Evolutionary conservation across 2,888 invertebrate genomes (phyloP), one percentile per base, ranked within the genome.

Genomic region (Drosophila antonietae): DNA sequence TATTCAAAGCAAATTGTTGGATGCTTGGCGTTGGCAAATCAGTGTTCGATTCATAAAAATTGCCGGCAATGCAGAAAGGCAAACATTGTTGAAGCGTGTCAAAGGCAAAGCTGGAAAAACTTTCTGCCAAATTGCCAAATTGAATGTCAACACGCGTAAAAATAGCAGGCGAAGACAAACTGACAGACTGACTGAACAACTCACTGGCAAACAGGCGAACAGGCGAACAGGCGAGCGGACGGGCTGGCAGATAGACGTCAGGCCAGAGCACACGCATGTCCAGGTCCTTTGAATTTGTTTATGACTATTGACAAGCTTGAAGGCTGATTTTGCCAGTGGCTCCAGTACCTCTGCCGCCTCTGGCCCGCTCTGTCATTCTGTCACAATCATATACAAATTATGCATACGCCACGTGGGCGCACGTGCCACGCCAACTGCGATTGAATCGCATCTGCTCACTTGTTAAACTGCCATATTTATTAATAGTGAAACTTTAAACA

Each of bases 111-210:
- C 83, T 68, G 68, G 70, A 69, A 73, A 86, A 88, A 88, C 77
- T 84, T 84, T 85, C 60, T 80, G 79, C 78, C 79, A 84, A 87
- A 84, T 87, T 87, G 87, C 74, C 90, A 88, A 88, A 88, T 88
- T 89, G 87, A 89, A 86, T 89, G 87, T 87, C 88, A 89, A 88
- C 88, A 88, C 82, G 90, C 88, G 90, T 88, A 86, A 83, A 88
- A 83, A 89, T 88, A 79, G 76, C 79, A 73, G 72, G 67, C 69
- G 55, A 67, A 59, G 68, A 56, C 49, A 43, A 15, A 18, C 39
- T 44, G 53, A 57, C 31, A 14, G 46, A 39, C 28, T 33, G 41
- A 37, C 57, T 58, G 56, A 60, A 4, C 35, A 43, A 49, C 18
- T 18, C 41, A 53, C 33, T 20, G 44, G 3, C 15, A 6, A 35